phyloP scores from a whole-genome alignment of 2,888 invertebrate species.

The Congeria kusceri region DNA sequence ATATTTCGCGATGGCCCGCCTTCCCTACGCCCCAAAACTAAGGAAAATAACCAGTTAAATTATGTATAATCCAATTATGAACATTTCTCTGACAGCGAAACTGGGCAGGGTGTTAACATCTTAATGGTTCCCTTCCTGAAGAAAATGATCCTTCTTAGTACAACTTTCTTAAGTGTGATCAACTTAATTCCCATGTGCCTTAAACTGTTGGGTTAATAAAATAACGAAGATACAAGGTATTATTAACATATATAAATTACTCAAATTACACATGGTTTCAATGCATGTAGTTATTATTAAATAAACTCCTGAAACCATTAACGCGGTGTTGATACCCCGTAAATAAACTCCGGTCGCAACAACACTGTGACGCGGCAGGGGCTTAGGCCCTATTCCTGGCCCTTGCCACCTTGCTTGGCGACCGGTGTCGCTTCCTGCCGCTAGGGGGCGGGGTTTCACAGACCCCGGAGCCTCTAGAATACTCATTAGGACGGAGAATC shows the following conservation, averaged over 20 bases:
- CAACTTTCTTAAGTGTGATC: neutral
- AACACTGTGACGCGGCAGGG: slow-evolving; percentile 20
- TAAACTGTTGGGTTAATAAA: neutral
- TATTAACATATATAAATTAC: slow-evolving; percentile 41
- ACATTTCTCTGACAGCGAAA: slow-evolving; percentile 9
- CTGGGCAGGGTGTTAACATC: neutral
- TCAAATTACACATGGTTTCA: slow-evolving; percentile 22
- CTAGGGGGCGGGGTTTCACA: slow-evolving; percentile 36
- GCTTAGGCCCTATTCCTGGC: slow-evolving; percentile 43
- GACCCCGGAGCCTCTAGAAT: slow-evolving; percentile 35
- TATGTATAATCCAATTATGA: slow-evolving; percentile 54
- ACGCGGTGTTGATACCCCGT: slow-evolving; percentile 1
- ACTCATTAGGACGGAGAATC: slow-evolving; percentile 60
- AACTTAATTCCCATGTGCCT: slow-evolving; percentile 2
- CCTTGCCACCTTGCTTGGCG: slow-evolving; percentile 12
- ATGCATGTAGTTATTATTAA: slow-evolving; percentile 11
- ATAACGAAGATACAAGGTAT: too few relatives aligned
- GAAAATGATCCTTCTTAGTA: neutral
- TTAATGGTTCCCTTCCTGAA: too few relatives aligned
- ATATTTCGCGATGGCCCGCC: slow-evolving; percentile 30
- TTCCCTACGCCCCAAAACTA: slow-evolving; percentile 46
- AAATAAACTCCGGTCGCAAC: too few relatives aligned
- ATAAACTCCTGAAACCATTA: slow-evolving; percentile 32
- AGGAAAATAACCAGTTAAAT: slow-evolving; percentile 41
- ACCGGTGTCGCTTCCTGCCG: slow-evolving; percentile 51